Base-by-base conservation (phyloP, 1,140 invertebrate species). In the Lordiphosa clarofinis region DNA sequence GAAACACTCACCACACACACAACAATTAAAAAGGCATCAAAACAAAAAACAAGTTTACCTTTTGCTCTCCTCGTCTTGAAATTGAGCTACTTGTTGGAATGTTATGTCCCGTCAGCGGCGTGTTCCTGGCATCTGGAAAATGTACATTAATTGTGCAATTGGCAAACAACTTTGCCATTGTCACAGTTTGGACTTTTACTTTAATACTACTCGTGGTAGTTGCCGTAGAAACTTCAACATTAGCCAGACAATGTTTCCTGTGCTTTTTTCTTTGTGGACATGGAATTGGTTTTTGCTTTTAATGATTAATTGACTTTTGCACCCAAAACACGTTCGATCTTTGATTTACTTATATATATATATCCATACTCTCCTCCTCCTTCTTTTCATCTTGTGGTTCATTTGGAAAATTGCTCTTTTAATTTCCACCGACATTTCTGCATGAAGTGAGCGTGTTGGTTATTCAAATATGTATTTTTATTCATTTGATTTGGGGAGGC, bases 281-380 rank as follows among this genome's bases (percentile, higher is more conserved):
- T 66, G 63, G 24, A 66, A 65, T 66, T 46, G 55, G 44, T 47
- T 59, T 59, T 67, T 59, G 46, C 55, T 81, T 79, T 59, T 75
- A 82, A 81, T 81, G 75, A 81, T 81, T 81, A 81, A 81, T 81
- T 81, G 75, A 81, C 75, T 81, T 81, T 81, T 81, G 75, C 75
- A 73, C 74, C 64, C 38, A 52, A 78, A 81, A 81, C 74, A 81
- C 75, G 75, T 79, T 81, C 65, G 74, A 81, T 79, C 61, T 74
- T 36, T 67, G 66, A 75, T 75, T 71, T 66, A 73, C 63, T 58
- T 48, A 24, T 38, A 39, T 70, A 73, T 24, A 24, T 5, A 24
- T 1, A 24, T 24, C 4, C 21, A 24, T 5, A 0, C 21, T 24
- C 5, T 24, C 4, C 21, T 24, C 21, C 21, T 76, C 55, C 73